A percentile compares a stretch with the other conserved stretches of the same genome.
These are phyloP conservation scores for Euphydryas editha DNA, from an alignment of 2,888 invertebrate genomes.

Conservation along the genomic window DNA sequence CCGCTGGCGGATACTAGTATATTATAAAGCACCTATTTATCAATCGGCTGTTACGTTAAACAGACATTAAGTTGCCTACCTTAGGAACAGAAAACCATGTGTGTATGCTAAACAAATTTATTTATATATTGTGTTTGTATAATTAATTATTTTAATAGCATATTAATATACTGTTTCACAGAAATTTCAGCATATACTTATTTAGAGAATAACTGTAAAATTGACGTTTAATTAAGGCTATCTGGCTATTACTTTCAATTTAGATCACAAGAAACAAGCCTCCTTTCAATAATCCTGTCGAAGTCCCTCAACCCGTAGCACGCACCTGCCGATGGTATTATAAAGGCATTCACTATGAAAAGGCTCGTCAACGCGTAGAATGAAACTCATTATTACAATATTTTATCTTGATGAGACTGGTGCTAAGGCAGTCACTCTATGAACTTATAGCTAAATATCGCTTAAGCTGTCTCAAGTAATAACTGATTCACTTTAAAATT, in stretches of 20 bases:
- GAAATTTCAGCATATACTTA: neutral
- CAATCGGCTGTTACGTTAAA: no score
- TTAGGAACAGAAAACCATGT: no score
- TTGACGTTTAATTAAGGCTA: neutral
- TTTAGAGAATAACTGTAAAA: neutral
- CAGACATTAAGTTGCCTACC: no score
- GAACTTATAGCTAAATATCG: neutral
- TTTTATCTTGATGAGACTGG: conserved; percentile 25
- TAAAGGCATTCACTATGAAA: conserved; percentile 21
- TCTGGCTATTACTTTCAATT: neutral
- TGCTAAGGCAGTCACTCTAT: neutral
- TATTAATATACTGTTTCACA: neutral
- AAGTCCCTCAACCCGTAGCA: conserved; percentile 5
- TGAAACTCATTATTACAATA: conserved; percentile 21
- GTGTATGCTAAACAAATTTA: no score
- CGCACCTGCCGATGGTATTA: conserved; percentile 24
- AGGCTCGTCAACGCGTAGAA: conserved; percentile 27
- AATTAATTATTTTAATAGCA: no score
- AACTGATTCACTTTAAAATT: neutral
- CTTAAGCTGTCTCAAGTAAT: neutral
- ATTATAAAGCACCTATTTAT: no score
- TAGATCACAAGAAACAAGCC: neutral
- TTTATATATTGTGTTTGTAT: no score
- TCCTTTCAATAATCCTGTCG: conserved; percentile 5
- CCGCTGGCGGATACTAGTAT: no score